Base-by-base conservation (phyloP, 2,797 vertebrate species). In the Enteromius radiatus region DNA sequence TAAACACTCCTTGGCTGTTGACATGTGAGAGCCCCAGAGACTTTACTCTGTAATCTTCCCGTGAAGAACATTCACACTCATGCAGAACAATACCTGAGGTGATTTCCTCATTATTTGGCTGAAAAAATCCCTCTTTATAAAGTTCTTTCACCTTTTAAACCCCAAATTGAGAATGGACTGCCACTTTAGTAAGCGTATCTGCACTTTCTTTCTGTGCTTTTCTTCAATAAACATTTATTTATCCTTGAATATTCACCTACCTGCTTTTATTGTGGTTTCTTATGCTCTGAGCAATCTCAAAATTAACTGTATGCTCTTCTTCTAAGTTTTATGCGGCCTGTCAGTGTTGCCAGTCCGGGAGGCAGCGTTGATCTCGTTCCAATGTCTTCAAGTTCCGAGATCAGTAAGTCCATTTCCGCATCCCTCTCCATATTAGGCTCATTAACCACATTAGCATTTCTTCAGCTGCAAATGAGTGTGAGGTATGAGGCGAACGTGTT, bases 371-470 rank as follows among this genome's bases (percentile, higher is more conserved):
- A 65, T 75, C 5, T 52, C 5, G 4, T 56, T 47, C 17, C 52
- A 54, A 26, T 0, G 3, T 41, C 17, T 78, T 38, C 26, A 64
- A 47, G 70, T 15, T 56, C 38, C 1, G 4, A 54, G 61, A 75
- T 26, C 12, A 19, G 3, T 59, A 36, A 33, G 33, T 59, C 33
- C 31, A 28, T 69, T 76, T 54, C 36, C 23, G 41, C 52, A 47
- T 36, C 36, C 73, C 21, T 33, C 5, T 56, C 11, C 21, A 28
- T 63, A 52, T 49, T 75, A 64, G 31, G 59, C 43, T 75, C 70
- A 81, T 81, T 74, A 74, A 81, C 31, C 70, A 74, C 70, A 75
- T 81, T 73, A 73, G 31, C 17, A 54, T 82, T 69, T 49, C 47
- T 68, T 68, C 47, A 31, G 49, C 28, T 59, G 21, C 64, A 69